These are phyloP conservation scores for Anser cygnoides DNA, from an alignment of 2,113 vertebrate species.

Conservation along the genomic window DNA sequence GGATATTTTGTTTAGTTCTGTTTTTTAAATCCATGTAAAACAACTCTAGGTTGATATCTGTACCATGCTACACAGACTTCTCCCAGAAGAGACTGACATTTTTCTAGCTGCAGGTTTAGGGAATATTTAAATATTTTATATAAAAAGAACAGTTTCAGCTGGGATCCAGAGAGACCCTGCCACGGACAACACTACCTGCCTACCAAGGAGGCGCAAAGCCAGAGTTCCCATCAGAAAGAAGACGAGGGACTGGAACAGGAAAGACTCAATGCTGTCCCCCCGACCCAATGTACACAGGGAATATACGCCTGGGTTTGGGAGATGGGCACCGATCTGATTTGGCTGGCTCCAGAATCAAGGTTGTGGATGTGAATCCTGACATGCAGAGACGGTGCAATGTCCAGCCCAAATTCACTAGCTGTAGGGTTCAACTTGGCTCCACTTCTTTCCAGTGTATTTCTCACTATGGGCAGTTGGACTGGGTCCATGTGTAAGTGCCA, in stretches of 20 bases:
- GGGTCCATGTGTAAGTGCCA: fast-evolving
- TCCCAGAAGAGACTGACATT: not conserved
- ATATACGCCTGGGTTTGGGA: not conserved
- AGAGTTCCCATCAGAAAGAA: not conserved
- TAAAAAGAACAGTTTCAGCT: not conserved
- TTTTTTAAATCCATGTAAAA: not conserved
- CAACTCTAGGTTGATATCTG: not conserved
- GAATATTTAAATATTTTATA: not conserved
- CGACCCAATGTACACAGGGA: not conserved
- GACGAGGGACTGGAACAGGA: not conserved
- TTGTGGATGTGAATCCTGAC: not conserved
- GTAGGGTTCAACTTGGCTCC: not conserved
- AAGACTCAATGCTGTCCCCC: not conserved
- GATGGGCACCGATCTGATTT: not conserved
- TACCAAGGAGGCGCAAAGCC: not conserved
- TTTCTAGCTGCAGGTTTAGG: not conserved
- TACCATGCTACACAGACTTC: not conserved
- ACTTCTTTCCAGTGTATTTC: not conserved
- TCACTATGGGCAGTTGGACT: not conserved
- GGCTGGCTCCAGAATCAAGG: not conserved
- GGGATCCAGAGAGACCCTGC: not conserved
- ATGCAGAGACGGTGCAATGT: not conserved
- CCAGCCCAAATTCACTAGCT: not conserved
- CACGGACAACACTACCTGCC: not conserved
- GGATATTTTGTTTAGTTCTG: not conserved